Percentiles rank a stretch among this genome's conserved stretches.
phyloP scores from a whole-genome alignment of 1,140 invertebrate genomes.

The Stenopsyche tienmushanensis region DNA sequence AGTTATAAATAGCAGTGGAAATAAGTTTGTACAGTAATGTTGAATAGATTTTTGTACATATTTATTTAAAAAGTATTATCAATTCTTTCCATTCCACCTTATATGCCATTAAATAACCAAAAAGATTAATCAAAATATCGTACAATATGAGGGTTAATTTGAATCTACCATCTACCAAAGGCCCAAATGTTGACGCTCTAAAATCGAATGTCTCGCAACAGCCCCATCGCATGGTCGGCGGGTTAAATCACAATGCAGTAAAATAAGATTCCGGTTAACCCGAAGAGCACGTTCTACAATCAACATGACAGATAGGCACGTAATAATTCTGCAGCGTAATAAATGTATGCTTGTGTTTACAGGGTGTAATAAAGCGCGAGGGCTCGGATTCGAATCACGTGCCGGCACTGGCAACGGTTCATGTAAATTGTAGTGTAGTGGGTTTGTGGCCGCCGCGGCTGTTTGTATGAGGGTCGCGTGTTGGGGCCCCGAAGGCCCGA shows the following conservation, averaged over 20 bases:
- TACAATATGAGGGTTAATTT: too few relatives aligned
- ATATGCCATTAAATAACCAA: too few relatives aligned
- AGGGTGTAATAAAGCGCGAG: neutral
- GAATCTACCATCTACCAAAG: too few relatives aligned
- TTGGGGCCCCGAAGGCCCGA: neutral
- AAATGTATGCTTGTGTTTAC: constrained; percentile 1
- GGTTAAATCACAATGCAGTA: neutral
- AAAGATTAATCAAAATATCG: too few relatives aligned
- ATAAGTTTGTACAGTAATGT: too few relatives aligned
- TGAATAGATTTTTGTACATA: too few relatives aligned
- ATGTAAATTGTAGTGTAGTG: constrained; percentile 11
- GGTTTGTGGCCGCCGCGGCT: neutral
- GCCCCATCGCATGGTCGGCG: too few relatives aligned
- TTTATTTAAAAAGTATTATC: too few relatives aligned
- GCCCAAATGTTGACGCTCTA: too few relatives aligned
- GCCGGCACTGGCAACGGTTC: neutral
- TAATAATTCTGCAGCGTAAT: neutral
- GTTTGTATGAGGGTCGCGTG: neutral
- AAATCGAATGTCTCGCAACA: too few relatives aligned
- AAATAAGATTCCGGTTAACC: neutral
- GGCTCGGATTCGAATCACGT: constrained; percentile 20
- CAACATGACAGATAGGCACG: neutral
- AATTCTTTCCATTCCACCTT: too few relatives aligned
- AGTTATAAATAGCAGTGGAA: too few relatives aligned
- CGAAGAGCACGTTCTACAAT: neutral